phyloP scores from a whole-genome alignment of 2,797 vertebrate species.

The Myotis vivesi region DNA sequence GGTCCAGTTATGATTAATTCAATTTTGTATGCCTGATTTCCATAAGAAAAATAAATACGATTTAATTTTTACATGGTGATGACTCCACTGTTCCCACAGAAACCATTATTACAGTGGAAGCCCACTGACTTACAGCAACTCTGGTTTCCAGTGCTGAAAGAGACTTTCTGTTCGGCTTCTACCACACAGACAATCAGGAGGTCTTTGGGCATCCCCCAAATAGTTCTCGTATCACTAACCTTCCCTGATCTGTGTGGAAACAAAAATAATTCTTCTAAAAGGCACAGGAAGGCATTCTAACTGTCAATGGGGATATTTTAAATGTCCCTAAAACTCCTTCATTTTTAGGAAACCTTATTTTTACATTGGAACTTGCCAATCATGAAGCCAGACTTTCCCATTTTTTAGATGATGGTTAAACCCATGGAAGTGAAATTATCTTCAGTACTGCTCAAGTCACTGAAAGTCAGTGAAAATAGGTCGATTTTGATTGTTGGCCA shows the following conservation, averaged over 20 bases:
- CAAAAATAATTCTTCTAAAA: neutral
- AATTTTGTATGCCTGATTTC: neutral
- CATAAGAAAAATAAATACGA: neutral
- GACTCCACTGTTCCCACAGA: neutral
- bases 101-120: neutral
- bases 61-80: neutral
- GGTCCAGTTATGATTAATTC: neutral
- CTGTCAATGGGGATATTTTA: neutral
- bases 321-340: neutral
- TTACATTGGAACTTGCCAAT: neutral
- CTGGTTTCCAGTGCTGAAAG: neutral
- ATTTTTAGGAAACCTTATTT: constrained; percentile 25
- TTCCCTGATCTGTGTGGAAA: neutral
- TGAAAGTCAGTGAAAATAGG: neutral
- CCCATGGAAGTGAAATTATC: neutral
- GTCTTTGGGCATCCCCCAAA: neutral
- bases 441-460: neutral
- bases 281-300: neutral
- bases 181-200: neutral
- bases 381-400: neutral
- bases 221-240: neutral
- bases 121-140: neutral
- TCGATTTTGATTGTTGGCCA: neutral
- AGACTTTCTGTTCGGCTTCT: neutral
- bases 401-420: neutral